Conservation (phyloP, 2,113 vertebrate species). For the Clupea harengus region DNA sequence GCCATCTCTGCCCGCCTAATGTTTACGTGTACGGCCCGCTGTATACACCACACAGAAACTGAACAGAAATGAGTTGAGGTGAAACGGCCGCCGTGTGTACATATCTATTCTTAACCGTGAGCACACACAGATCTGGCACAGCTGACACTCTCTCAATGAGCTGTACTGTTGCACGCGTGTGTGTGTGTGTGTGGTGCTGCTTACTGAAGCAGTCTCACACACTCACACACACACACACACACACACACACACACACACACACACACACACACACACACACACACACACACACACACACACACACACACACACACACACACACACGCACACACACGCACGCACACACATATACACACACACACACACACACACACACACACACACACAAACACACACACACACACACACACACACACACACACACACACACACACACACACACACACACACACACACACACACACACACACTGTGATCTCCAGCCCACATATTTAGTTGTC, state of each 20-base stretch:
- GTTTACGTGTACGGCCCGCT: background rate
- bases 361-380: background rate
- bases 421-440: background rate
- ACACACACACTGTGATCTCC: background rate
- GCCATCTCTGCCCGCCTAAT: background rate
- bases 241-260: background rate
- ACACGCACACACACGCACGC: background rate
- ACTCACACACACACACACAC: background rate
- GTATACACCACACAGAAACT: background rate
- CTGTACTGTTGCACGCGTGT: background rate
- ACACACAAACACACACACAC: background rate
- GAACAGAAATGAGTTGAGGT: slow-evolving; percentile 3
- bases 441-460: background rate
- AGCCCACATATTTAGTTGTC: slow-evolving; percentile 16
- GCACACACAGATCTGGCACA: background rate
- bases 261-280: background rate
- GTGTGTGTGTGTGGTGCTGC: background rate
- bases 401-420: background rate
- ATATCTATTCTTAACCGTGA: background rate
- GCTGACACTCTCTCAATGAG: background rate
- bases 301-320: background rate
- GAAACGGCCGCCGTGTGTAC: background rate
- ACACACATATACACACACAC: background rate
- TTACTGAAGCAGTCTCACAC: background rate
- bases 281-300: background rate